phyloP scores from a whole-genome alignment of 35 echinoderm and acorn worm species.

The Diadema setosum region DNA sequence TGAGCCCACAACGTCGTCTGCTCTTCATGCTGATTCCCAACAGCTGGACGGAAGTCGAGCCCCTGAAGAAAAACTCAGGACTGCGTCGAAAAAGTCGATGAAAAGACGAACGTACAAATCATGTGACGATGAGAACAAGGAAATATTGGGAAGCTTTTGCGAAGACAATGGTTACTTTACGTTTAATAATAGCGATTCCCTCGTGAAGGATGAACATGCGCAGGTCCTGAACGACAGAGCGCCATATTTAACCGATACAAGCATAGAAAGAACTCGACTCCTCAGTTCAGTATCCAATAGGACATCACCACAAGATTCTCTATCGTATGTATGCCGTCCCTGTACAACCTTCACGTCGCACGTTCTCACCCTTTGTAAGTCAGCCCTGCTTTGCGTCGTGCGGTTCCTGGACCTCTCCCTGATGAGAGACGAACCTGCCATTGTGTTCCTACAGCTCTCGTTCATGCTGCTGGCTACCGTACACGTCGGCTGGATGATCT shows the following conservation, averaged over 20 bases:
- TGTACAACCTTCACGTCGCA: neutral
- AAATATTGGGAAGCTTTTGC: neutral
- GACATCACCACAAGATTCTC: neutral
- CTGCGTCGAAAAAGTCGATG: neutral
- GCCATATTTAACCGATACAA: neutral
- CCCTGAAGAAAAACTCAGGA: too few species aligned
- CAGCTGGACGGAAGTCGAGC: neutral
- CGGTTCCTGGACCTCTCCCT: neutral
- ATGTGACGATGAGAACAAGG: neutral
- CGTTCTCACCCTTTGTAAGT: neutral
- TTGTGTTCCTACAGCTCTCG: neutral
- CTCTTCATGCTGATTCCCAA: neutral
- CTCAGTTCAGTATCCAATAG: neutral
- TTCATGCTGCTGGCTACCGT: constrained; percentile 16
- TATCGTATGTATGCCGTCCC: neutral
- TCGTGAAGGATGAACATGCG: neutral
- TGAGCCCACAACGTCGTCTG: too few species aligned
- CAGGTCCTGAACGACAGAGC: neutral
- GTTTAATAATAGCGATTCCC: too few species aligned
- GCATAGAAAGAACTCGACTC: neutral
- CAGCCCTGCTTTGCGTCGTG: neutral
- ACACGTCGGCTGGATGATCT: constrained; percentile 25
- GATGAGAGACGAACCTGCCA: neutral
- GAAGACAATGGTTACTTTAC: too few species aligned
- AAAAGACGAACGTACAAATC: neutral